Percentiles rank a stretch among this genome's conserved stretches.
Evolutionary conservation across 2,113 vertebrate species (phyloP).

Genomic region (Equus quagga): DNA sequence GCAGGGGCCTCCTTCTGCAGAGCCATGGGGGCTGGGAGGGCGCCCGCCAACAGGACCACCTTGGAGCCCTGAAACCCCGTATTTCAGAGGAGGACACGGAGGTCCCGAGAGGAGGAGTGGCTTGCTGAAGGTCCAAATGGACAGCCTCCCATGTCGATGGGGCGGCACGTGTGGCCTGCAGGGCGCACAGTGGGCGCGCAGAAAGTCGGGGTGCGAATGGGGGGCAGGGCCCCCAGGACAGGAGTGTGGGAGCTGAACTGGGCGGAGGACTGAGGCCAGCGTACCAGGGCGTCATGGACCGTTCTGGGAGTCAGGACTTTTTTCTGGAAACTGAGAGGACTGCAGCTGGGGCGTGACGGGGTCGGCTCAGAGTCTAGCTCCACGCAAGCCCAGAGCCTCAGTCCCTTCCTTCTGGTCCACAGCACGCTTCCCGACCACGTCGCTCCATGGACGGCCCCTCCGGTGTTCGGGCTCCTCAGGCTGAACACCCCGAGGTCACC

Average conservation of each 20-base stretch:
- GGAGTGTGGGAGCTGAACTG: neutral
- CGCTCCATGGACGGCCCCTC: fast-evolving
- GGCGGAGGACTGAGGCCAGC: fast-evolving
- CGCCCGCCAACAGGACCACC: neutral
- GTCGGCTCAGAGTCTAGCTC: neutral
- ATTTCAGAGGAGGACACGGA: neutral
- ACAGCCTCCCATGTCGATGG: neutral
- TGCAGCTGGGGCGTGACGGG: fast-evolving
- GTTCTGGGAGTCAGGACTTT: neutral
- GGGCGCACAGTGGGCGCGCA: fast-evolving
- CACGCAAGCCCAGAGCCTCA: fast-evolving
- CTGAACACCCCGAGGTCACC: too few relatives aligned
- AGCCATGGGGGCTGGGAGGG: neutral
- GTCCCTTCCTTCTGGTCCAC: fast-evolving
- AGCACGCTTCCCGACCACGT: fast-evolving
- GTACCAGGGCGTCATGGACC: fast-evolving
- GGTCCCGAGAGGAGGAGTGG: fast-evolving
- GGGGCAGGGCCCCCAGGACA: neutral
- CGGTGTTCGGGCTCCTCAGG: fast-evolving
- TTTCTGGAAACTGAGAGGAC: neutral
- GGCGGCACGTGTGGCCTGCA: neutral
- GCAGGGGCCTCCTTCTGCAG: neutral
- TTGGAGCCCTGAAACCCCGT: neutral
- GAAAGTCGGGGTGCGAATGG: too few relatives aligned
- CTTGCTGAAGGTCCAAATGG: fast-evolving